Evolutionary conservation across 2,797 vertebrate species (phyloP).

Genomic region (Pempheris klunzingeri): DNA sequence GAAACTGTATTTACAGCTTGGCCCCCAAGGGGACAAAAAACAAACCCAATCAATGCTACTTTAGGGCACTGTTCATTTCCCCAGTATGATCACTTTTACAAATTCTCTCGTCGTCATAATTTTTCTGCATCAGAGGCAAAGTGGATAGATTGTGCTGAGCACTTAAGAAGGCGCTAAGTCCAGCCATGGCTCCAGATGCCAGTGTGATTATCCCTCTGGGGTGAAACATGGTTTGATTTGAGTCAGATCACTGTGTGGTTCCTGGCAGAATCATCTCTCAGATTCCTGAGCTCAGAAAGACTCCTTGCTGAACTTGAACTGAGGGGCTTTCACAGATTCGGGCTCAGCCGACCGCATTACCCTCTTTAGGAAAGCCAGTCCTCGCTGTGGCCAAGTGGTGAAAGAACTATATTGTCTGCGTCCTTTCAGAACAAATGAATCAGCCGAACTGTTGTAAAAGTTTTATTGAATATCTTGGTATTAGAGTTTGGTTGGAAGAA

Average conservation of each 20-base stretch:
- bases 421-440: constrained; percentile 56
- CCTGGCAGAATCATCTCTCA: constrained; percentile 53
- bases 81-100: not conserved
- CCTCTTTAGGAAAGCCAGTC: constrained; percentile 24
- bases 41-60: not conserved
- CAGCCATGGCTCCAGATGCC: constrained; percentile 15
- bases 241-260: constrained; percentile 49
- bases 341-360: constrained; percentile 42
- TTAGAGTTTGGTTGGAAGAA: constrained; percentile 29
- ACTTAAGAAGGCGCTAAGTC: not conserved
- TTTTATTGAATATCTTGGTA: constrained; percentile 39
- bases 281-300: constrained; percentile 59
- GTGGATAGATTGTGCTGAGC: not conserved
- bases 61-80: not conserved
- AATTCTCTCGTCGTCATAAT: not conserved
- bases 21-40: not conserved
- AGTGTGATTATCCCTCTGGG: constrained; percentile 20
- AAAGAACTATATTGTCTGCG: constrained; percentile 62
- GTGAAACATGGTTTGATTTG: constrained; percentile 34
- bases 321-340: constrained; percentile 60
- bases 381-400: constrained; percentile 31
- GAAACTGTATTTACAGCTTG: too few relatives aligned
- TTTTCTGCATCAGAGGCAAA: not conserved
- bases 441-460: constrained; percentile 40
- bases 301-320: constrained; percentile 44